Evolutionary conservation across 2,888 invertebrate species (phyloP), one percentile per base, ranked within the genome.

Genomic region (Metellina segmentata): DNA sequence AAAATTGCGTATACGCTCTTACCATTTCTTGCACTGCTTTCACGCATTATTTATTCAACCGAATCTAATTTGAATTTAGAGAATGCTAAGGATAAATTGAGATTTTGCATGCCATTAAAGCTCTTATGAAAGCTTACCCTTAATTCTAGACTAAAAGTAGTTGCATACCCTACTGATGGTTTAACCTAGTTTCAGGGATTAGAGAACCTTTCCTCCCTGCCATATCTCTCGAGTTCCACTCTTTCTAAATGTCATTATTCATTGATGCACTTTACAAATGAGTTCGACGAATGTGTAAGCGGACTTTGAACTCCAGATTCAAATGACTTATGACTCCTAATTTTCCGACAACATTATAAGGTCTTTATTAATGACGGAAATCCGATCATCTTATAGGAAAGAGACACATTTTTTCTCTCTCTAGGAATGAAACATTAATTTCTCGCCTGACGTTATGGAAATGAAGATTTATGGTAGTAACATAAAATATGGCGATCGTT

Each of bases 321-420:
- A 69, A 91, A 91, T 91, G 90, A 90, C 90, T 90, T 90, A 90
- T 82, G 91, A 20, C 82, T 87, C 81, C 82, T 79, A 87, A 82
- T 82, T 87, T 91, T 87, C 78, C 82, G 91, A 91, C 91, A 91
- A 82, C 82, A 91, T 91, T 91, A 82, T 91, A 91, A 91, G 83
- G 87, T 82, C 78, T 82, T 91, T 91, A 91, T 87, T 91, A 91
- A 87, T 91, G 91, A 79, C 91, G 77, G 69, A 87, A 87, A 91
- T 91, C 81, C 86, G 86, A 81, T 91, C 91, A 87, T 87, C 91
- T 91, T 87, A 82, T 81, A 89, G 61, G 78, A 77, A 75, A 87
- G 75, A 89, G 74, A 90, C 85, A 81, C 70, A 69, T 90, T 90
- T 90, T 90, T 83, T 74, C 79, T 72, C 20, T 85, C 78, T 74